Evolutionary conservation across 2,888 invertebrate species (phyloP).

Genomic region (Phaedon cochleariae): DNA sequence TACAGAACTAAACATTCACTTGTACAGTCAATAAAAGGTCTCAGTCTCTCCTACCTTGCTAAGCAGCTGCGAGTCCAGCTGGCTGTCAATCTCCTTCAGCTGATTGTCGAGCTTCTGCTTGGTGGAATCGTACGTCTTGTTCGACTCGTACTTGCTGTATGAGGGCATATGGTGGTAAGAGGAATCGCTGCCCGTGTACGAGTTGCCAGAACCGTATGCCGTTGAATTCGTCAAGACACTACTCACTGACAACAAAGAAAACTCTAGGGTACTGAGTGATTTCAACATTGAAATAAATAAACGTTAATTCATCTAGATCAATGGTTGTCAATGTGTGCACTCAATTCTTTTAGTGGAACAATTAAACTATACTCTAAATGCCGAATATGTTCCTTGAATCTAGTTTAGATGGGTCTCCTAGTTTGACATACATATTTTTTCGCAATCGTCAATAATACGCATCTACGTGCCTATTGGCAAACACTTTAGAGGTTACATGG

Average conservation of each 20-base stretch:
- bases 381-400: too few relatives aligned
- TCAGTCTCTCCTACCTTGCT: constrained; percentile 65
- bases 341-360: too few relatives aligned
- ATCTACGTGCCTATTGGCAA: too few relatives aligned
- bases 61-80: constrained; percentile 76
- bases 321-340: too few relatives aligned
- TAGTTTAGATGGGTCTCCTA: too few relatives aligned
- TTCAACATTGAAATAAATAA: too few relatives aligned
- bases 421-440: too few relatives aligned
- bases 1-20: constrained; percentile 18
- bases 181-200: constrained; percentile 67
- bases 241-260: constrained; percentile 62
- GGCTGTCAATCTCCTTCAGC: constrained; percentile 83
- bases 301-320: too few relatives aligned
- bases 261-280: too few relatives aligned
- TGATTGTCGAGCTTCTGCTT: constrained; percentile 82
- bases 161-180: constrained; percentile 64
- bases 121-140: constrained; percentile 73
- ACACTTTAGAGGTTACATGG: too few relatives aligned
- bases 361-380: too few relatives aligned
- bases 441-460: too few relatives aligned
- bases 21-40: constrained; percentile 59
- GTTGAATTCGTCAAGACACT: constrained; percentile 69
- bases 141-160: constrained; percentile 63
- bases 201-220: constrained; percentile 67